phyloP scores from a whole-genome alignment of 1,140 invertebrate genomes.

The Adelges cooleyi region DNA sequence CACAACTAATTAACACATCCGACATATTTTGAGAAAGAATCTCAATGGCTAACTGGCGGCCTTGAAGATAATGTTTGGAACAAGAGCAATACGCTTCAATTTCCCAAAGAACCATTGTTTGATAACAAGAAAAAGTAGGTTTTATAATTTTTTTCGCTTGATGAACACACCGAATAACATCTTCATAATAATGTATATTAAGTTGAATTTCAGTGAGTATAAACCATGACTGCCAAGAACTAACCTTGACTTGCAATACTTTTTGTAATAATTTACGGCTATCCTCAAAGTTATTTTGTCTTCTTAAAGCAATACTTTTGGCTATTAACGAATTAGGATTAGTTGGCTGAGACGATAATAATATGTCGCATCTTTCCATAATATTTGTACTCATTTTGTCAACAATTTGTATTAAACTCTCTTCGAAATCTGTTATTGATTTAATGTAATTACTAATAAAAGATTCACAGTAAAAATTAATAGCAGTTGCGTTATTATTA shows the following conservation, averaged over 20 bases:
- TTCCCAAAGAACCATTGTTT: conserved; percentile 14
- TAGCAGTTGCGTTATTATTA: background rate
- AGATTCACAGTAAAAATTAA: conserved; percentile 13
- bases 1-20: background rate
- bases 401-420: background rate
- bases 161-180: conserved; percentile 8
- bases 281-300: background rate
- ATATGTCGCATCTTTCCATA: background rate
- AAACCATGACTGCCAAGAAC: conserved; percentile 20
- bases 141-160: conserved; percentile 14
- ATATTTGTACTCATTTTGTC: conserved; percentile 3
- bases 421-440: background rate
- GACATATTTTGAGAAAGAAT: background rate
- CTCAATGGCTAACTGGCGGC: background rate
- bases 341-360: conserved; percentile 1
- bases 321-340: conserved; percentile 19
- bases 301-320: conserved; percentile 11
- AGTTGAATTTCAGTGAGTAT: conserved; percentile 9
- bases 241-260: background rate
- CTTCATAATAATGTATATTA: background rate
- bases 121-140: conserved; percentile 18
- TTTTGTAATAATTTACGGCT: conserved; percentile 8
- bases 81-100: conserved; percentile 6
- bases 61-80: background rate
- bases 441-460: conserved; percentile 16